A percentile compares a stretch with the other conserved stretches of the same genome.
Conservation (phyloP, 2,113 vertebrate genomes). For the Zingel zingel region DNA sequence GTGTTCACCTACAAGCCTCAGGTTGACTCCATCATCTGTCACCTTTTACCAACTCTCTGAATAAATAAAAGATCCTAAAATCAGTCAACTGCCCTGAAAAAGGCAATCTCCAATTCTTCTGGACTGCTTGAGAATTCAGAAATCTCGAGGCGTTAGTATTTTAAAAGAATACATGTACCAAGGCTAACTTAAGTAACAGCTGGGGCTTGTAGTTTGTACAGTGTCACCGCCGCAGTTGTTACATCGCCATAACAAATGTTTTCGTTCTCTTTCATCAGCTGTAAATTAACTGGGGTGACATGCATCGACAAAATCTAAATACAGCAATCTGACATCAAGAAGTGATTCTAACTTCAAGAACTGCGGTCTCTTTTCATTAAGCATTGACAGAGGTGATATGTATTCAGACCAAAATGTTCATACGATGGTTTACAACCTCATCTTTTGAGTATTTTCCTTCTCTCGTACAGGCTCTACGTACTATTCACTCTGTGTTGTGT, state of each 20-base stretch:
- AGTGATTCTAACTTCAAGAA: neutral
- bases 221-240: neutral
- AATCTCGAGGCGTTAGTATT: neutral
- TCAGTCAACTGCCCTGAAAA: constrained; percentile 27
- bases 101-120: neutral
- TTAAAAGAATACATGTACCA: neutral
- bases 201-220: neutral
- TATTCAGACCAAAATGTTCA: neutral
- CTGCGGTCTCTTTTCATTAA: neutral
- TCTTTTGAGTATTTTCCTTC: neutral
- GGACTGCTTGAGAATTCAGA: neutral
- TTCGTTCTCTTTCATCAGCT: constrained; percentile 61
- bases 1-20: constrained; percentile 43
- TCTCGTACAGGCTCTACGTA: neutral
- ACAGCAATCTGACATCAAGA: neutral
- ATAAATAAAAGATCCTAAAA: constrained; percentile 64
- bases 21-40: constrained; percentile 50
- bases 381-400: neutral
- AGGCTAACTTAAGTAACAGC: neutral
- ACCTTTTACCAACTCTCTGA: constrained; percentile 22
- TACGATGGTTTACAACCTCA: neutral
- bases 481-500: neutral
- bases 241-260: constrained; percentile 38
- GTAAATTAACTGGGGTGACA: constrained; percentile 27
- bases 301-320: neutral